These are phyloP conservation scores for Enoplosus armatus DNA, from an alignment of 2,797 vertebrate species.

Conservation along the genomic window DNA sequence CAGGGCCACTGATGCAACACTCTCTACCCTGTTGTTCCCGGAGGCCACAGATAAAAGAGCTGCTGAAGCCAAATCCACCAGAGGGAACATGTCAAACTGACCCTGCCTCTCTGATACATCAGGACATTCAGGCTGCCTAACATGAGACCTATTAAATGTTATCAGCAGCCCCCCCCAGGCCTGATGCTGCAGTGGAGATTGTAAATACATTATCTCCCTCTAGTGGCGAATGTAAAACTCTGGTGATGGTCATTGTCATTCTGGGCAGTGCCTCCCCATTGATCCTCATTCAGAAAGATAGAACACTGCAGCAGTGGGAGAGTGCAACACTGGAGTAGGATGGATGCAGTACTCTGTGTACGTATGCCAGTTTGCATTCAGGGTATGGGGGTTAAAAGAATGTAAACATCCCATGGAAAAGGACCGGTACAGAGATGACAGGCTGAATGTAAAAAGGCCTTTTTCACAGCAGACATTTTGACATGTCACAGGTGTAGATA, in stretches of 20 bases:
- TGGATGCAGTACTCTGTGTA: slow-evolving; percentile 45
- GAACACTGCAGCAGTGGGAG: slow-evolving; percentile 76
- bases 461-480: neutral
- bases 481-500: neutral
- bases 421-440: neutral
- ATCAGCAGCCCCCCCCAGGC: slow-evolving; percentile 37
- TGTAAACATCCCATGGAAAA: neutral
- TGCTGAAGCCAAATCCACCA: slow-evolving; percentile 39
- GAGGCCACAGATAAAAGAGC: slow-evolving; percentile 57
- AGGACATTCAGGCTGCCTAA: slow-evolving; percentile 22
- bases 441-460: neutral
- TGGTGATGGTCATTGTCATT: slow-evolving; percentile 76
- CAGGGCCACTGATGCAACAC: slow-evolving; percentile 62
- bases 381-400: neutral
- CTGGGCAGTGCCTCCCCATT: slow-evolving; percentile 71
- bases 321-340: slow-evolving; percentile 49
- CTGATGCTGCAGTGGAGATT: slow-evolving; percentile 60
- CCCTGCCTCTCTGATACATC: slow-evolving; percentile 29
- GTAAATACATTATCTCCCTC: slow-evolving; percentile 60
- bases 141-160: slow-evolving; percentile 33
- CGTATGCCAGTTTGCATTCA: slow-evolving; percentile 10
- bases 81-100: slow-evolving; percentile 34
- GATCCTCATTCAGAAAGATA: slow-evolving; percentile 81
- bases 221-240: slow-evolving; percentile 61
- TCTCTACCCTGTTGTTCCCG: slow-evolving; percentile 45